These are phyloP conservation scores for Andrena bucephala DNA, from an alignment of 2,888 invertebrate species.

Conservation along the genomic window DNA sequence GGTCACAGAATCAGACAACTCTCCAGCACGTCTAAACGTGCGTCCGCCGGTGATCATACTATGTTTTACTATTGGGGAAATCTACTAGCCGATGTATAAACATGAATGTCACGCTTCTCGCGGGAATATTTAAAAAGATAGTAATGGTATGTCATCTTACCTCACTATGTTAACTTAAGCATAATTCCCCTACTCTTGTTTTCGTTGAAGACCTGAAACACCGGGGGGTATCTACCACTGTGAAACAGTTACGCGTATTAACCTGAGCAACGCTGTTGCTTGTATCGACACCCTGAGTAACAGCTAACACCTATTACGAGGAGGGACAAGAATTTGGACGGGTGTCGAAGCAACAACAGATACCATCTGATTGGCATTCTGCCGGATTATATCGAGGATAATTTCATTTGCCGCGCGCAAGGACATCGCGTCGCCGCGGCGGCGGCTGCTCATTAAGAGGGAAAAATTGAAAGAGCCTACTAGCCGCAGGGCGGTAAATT, in stretches of 20 bases:
- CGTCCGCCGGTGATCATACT: too few species aligned
- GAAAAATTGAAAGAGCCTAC: conserved; percentile 74
- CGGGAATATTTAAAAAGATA: too few species aligned
- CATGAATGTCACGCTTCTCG: too few species aligned
- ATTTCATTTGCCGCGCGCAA: conserved; percentile 75
- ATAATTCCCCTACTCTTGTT: not conserved
- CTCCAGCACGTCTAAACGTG: too few species aligned
- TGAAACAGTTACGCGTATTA: not conserved
- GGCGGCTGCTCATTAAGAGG: conserved; percentile 73
- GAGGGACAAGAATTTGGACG: conserved; percentile 8
- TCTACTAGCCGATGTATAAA: too few species aligned
- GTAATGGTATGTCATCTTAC: too few species aligned
- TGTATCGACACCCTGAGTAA: not conserved
- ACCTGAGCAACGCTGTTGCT: not conserved
- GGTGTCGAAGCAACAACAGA: conserved; percentile 25
- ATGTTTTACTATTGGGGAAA: too few species aligned
- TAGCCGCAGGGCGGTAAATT: conserved; percentile 74
- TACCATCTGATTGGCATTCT: conserved; percentile 54
- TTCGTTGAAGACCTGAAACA: not conserved
- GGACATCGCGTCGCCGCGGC: conserved; percentile 67
- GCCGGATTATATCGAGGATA: conserved; percentile 74
- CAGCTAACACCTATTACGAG: not conserved
- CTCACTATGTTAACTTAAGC: too few species aligned
- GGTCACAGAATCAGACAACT: too few species aligned
- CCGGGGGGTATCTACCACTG: too few species aligned